Evolutionary conservation across 1,140 invertebrate genomes (phyloP).

Genomic region (Drosophila bipectinata): DNA sequence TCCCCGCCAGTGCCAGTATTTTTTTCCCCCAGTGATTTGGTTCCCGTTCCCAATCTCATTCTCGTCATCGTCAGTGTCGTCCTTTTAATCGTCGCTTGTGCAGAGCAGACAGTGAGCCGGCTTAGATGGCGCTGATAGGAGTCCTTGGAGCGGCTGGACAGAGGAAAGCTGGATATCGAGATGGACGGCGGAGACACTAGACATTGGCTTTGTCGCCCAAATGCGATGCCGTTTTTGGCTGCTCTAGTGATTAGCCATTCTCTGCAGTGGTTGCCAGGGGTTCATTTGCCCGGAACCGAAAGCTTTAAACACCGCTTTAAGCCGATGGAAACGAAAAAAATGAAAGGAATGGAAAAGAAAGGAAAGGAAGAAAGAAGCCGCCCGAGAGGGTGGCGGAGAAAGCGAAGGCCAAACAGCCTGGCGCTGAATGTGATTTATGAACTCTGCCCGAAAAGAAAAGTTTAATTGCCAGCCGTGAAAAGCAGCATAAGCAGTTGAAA

Average conservation of each 20-base stretch:
- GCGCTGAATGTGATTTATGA: conserved; percentile 80
- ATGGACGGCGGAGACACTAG: conserved; percentile 27
- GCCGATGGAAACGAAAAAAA: conserved; percentile 28
- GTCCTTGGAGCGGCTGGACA: conserved; percentile 13
- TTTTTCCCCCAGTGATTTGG: conserved; percentile 13
- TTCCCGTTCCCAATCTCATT: conserved; percentile 17
- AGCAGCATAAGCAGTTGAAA: conserved; percentile 65
- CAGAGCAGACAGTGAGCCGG: conserved; percentile 66
- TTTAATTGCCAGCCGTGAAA: conserved; percentile 82
- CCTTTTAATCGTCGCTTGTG: conserved; percentile 46
- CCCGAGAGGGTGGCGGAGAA: neutral
- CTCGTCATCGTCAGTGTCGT: conserved; percentile 46
- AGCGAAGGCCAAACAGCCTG: conserved; percentile 42
- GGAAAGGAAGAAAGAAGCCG: neutral
- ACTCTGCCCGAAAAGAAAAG: conserved; percentile 74
- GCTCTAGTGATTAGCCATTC: conserved; percentile 59
- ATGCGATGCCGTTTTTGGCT: conserved; percentile 57
- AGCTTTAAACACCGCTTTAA: conserved; percentile 41
- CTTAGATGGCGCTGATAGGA: conserved; percentile 67
- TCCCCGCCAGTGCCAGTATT: neutral
- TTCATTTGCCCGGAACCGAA: conserved; percentile 8
- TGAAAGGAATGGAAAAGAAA: conserved; percentile 1
- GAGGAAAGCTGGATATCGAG: conserved; percentile 8
- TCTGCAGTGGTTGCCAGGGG: conserved; percentile 31
- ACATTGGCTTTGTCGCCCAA: conserved; percentile 52